Base-by-base conservation (phyloP, 2,113 vertebrate genomes). In the Podilymbus podiceps region DNA sequence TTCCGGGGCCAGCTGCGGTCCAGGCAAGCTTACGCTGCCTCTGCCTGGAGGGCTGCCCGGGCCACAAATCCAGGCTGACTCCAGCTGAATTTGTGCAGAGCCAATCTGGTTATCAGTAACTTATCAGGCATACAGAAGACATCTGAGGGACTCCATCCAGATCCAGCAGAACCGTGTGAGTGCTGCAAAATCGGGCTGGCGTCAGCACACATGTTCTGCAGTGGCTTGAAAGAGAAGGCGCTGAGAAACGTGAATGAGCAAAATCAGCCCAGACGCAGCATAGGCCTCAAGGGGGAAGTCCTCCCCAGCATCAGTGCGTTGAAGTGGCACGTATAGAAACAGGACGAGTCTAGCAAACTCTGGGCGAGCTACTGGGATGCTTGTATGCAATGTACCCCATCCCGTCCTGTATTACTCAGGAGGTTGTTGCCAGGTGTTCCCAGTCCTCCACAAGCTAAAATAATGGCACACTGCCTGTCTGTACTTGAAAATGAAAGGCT, bases 31-130 rank as follows among this genome's bases (percentile, higher is more conserved):
- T 49, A 56, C 0, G 0, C 35, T 64, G 60, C 69, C 81, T 91
- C 77, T 87, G 58, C 50, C 74, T 94, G 91, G 77, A 93, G 85
- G 44, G 49, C 66, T 94, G 84, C 87, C 83, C 77, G 58, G 81
- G 69, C 76, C 85, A 69, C 67, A 80, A 19, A 89, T 86, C 27
- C 38, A 77, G 85, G 63, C 83, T 9, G 18, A 78, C 40, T 91
- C 60, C 77, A 79, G 35, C 58, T 91, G 94, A 68, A 49, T 91
- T 72, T 58, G 40, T 64, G 62, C 89, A 85, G 77, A 88, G 58
- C 40, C 74, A 44, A 5, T 60, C 49, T 91, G 78, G 69, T 91
- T 94, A 93, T 95, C 87, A 49, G 84, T 52, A 40, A 44, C 77
- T 87, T 78, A 72, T 60, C 44, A 72, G 69, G 47, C 59, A 3